Percentiles rank a stretch among this genome's conserved stretches.
Conservation (phyloP, 2,888 invertebrate genomes). For the Watsonalla cultraria region DNA sequence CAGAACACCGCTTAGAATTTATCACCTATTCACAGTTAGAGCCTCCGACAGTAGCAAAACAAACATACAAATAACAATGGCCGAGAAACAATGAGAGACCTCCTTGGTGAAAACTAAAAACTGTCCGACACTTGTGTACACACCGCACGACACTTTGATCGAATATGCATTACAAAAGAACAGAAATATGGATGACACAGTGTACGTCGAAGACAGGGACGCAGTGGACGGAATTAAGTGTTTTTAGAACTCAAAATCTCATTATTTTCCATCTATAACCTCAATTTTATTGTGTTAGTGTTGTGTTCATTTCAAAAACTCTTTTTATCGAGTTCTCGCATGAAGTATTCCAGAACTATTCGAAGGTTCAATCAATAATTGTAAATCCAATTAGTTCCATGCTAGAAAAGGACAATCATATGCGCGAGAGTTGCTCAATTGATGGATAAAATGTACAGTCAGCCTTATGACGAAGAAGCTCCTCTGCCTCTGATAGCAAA, state of each 20-base stretch:
- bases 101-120: constrained; percentile 53
- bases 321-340: no score
- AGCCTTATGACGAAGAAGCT: constrained; percentile 56
- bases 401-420: constrained; percentile 7
- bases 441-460: constrained; percentile 49
- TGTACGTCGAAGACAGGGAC: constrained; percentile 47
- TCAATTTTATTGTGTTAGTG: neutral
- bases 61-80: constrained; percentile 34
- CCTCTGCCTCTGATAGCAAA: constrained; percentile 63
- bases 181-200: constrained; percentile 64
- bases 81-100: constrained; percentile 16
- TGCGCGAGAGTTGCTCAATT: neutral
- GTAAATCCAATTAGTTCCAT: neutral
- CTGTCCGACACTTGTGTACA: constrained; percentile 69
- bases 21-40: neutral
- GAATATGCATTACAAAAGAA: constrained; percentile 73
- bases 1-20: constrained; percentile 3
- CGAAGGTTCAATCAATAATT: no score
- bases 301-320: no score
- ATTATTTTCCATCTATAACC: neutral
- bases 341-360: no score
- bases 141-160: constrained; percentile 62
- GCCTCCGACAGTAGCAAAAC: constrained; percentile 9
- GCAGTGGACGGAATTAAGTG: constrained; percentile 27
- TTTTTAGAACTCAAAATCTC: constrained; percentile 3